phyloP scores from a whole-genome alignment of 35 echinoderm and acorn worm species.

The Eucidaris tribuloides region DNA sequence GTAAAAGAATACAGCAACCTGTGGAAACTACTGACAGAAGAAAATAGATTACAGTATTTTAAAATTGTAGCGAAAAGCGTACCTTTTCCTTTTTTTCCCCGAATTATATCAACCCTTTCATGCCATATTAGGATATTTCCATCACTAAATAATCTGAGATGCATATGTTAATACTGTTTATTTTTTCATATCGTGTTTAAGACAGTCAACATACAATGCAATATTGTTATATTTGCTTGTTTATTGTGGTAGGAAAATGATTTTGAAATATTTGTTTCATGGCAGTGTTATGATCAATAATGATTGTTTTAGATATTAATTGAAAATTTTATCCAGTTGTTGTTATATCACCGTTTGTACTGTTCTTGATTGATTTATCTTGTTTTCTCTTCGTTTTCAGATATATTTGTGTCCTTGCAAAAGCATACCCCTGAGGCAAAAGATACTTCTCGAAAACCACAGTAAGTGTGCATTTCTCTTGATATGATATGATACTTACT shows the following conservation, averaged over 20 bases:
- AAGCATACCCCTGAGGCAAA: conserved; percentile 62
- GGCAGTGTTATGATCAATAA: neutral
- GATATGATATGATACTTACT: neutral
- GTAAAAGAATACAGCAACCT: no score
- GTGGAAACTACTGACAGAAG: no score
- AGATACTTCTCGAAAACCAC: conserved; percentile 80
- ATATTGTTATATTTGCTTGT: neutral
- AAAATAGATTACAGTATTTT: no score
- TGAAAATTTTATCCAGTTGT: neutral
- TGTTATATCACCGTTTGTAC: no score
- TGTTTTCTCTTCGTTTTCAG: conserved; percentile 42
- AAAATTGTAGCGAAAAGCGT: no score
- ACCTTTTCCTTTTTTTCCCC: no score
- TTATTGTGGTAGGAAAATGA: neutral
- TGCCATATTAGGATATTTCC: no score
- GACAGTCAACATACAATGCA: no score
- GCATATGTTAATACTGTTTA: no score
- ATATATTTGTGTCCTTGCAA: conserved; percentile 86
- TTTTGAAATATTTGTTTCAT: neutral
- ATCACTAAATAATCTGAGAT: no score
- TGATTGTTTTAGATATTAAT: neutral
- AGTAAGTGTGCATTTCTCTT: conserved; percentile 52
- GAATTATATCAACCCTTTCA: no score
- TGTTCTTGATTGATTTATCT: neutral
- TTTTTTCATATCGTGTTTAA: no score